Base-by-base conservation (phyloP, 1,140 invertebrate species). In the Drosophila burlai region DNA sequence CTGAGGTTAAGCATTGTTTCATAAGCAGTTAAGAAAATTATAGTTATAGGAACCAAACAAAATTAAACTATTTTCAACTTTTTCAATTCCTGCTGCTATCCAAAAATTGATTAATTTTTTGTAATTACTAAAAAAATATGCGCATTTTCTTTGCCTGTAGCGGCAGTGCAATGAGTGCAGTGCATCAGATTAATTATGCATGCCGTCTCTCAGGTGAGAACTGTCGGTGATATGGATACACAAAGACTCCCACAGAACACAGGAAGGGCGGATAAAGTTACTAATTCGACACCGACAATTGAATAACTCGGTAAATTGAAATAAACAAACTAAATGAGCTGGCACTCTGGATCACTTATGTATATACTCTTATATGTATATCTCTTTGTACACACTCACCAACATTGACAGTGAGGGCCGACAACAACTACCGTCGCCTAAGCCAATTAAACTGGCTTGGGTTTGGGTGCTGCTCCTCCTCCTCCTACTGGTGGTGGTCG, bases 101-200 rank as follows among this genome's bases (percentile, higher is more conserved):
- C 1, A 16, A 24, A 24, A 24, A 3, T 4, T 15, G 21, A 15
- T 9, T 9, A 54, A 36, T 31, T 0, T 18, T 54, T n/a, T n/a
- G 3, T 16, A 9, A 34, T 6, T n/a, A 10, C 0, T 24, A 11
- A 34, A 31, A 31, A 31, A n/a, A n/a, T 15, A 24, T 8, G 13
- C 2, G 15, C 1, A 1, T 24, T 38, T 8, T 34, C 31, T 38
- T 55, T 38, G 31, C n/a, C 31, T 46, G 36, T 31, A 38, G 36
- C 38, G 21, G 21, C 46, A 72, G 69, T 71, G 52, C 29, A 38
- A 2, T 36, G 57, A 72, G 68, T 59, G 66, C 52, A 72, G 69
- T 59, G 67, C 67, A 46, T 38, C 45, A n/a, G 21, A 73, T 73
- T 73, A 73, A 73, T 73, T 73, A 73, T 69, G 66, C 66, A 69